A percentile compares a stretch with the other conserved stretches of the same genome.
Evolutionary conservation across 2,888 invertebrate genomes (phyloP).

Genomic region (Oeneis ivallda): DNA sequence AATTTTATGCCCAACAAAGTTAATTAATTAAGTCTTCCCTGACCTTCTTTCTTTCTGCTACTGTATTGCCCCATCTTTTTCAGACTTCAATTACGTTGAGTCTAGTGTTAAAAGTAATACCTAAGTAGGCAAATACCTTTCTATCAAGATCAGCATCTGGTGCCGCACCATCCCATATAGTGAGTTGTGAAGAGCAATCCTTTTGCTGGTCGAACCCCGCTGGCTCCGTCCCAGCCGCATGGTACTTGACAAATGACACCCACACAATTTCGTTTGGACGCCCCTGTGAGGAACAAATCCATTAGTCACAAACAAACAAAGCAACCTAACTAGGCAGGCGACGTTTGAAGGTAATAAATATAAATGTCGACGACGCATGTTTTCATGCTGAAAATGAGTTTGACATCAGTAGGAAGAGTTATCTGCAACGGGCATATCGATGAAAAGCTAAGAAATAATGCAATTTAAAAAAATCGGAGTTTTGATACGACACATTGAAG

Average conservation of each 20-base stretch:
- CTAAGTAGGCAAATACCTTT: conserved; percentile 58
- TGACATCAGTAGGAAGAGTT: background rate
- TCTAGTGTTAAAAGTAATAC: background rate
- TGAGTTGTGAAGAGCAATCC: conserved; percentile 87
- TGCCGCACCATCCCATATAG: conserved; percentile 89
- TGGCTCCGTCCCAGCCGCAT: conserved; percentile 85
- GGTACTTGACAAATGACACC: conserved; percentile 92
- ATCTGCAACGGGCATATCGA: background rate
- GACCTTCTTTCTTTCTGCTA: too few relatives aligned
- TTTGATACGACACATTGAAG: too few relatives aligned
- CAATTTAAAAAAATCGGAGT: too few relatives aligned
- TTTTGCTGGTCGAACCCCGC: conserved; percentile 84
- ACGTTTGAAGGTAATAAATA: too few relatives aligned
- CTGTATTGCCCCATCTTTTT: too few relatives aligned
- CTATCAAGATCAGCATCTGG: conserved; percentile 75
- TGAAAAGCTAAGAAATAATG: too few relatives aligned
- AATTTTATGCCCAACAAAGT: too few relatives aligned
- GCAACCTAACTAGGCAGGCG: too few relatives aligned
- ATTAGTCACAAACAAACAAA: background rate
- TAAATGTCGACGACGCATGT: background rate
- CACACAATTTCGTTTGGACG: conserved; percentile 89
- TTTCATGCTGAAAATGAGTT: background rate
- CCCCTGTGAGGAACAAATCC: conserved; percentile 69
- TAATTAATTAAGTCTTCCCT: too few relatives aligned
- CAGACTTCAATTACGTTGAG: background rate